phyloP scores from a whole-genome alignment of 1,140 invertebrate genomes.

The Dendroctonus ponderosae region DNA sequence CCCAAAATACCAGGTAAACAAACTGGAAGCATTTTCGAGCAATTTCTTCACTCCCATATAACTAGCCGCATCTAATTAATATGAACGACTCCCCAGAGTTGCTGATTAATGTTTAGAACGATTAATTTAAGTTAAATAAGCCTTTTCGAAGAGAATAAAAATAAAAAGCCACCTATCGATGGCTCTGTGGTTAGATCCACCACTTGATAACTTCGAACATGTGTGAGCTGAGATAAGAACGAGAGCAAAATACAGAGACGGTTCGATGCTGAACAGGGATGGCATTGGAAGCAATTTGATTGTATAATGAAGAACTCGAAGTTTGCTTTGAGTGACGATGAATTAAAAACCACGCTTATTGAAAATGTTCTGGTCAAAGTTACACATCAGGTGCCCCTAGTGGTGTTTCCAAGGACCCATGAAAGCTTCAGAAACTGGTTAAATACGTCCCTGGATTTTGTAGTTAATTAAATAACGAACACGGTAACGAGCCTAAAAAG shows the following conservation, averaged over 20 bases:
- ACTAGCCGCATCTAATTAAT: constrained; percentile 34
- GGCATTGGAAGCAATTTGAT: neutral
- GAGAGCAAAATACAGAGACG: constrained; percentile 24
- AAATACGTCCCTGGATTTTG: constrained; percentile 31
- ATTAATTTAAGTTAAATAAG: constrained; percentile 43
- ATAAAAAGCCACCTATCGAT: constrained; percentile 36
- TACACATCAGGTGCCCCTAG: too few species aligned
- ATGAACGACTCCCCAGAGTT: constrained; percentile 31
- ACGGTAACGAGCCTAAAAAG: constrained; percentile 42
- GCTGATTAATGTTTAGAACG: constrained; percentile 37
- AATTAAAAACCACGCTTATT: too few species aligned
- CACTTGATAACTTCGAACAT: constrained; percentile 45
- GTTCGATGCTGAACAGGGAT: constrained; percentile 6
- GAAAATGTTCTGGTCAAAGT: too few species aligned
- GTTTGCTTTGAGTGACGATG: too few species aligned
- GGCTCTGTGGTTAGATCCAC: constrained; percentile 41
- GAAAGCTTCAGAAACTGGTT: neutral
- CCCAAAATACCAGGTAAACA: too few species aligned
- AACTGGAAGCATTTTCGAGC: too few species aligned
- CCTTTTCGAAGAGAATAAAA: constrained; percentile 38
- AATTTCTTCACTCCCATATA: neutral
- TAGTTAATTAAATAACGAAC: constrained; percentile 50
- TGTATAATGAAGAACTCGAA: too few species aligned
- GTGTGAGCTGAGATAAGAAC: constrained; percentile 45
- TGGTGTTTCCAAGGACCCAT: too few species aligned